These are phyloP conservation scores for Agrypnus murinus DNA, from an alignment of 2,888 invertebrate species.

Conservation along the genomic window DNA sequence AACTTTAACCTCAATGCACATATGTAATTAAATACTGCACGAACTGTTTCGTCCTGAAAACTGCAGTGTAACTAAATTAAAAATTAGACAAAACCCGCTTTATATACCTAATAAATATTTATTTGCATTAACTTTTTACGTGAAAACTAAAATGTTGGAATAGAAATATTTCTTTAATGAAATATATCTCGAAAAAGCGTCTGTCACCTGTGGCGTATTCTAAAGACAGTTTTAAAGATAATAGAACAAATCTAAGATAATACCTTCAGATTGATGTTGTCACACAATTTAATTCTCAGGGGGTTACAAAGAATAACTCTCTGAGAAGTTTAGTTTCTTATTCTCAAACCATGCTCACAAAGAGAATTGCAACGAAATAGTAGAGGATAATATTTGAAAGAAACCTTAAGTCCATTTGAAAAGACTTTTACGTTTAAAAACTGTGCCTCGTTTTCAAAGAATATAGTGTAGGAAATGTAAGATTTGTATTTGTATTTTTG, in stretches of 20 bases:
- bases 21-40: slow-evolving; percentile 25
- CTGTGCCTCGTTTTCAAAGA: too few relatives aligned
- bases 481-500: too few relatives aligned
- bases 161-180: too few relatives aligned
- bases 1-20: slow-evolving; percentile 32
- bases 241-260: too few relatives aligned
- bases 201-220: too few relatives aligned
- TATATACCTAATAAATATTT: neutral
- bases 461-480: too few relatives aligned
- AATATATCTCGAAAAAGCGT: too few relatives aligned
- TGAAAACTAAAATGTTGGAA: too few relatives aligned
- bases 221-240: too few relatives aligned
- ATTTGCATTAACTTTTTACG: too few relatives aligned
- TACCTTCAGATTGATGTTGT: slow-evolving; percentile 40
- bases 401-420: slow-evolving; percentile 21
- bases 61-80: slow-evolving; percentile 8
- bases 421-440: slow-evolving; percentile 11
- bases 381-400: slow-evolving; percentile 36
- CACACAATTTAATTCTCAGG: slow-evolving; percentile 43
- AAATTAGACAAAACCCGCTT: neutral
- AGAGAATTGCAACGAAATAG: slow-evolving; percentile 29
- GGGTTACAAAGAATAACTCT: slow-evolving; percentile 41
- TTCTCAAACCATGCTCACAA: slow-evolving; percentile 36
- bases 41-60: slow-evolving; percentile 11
- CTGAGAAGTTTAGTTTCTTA: slow-evolving; percentile 39